Percentiles rank a stretch among this genome's conserved stretches.
Evolutionary conservation across 1,140 invertebrate species (phyloP).

Genomic region (Battus philenor): DNA sequence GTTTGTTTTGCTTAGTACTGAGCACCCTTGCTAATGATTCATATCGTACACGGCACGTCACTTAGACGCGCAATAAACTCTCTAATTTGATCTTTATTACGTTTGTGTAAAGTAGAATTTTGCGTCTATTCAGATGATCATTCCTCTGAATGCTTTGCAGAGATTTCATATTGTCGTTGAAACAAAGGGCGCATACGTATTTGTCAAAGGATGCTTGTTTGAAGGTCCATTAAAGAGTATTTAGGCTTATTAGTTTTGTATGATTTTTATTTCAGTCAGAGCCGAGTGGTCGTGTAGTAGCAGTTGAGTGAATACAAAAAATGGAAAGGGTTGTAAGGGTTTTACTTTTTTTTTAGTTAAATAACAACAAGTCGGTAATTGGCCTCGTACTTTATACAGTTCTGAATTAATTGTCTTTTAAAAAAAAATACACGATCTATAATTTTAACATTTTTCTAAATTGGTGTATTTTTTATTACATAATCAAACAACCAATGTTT

Average conservation of each 20-base stretch:
- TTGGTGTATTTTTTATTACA: too few species aligned
- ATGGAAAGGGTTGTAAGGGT: too few species aligned
- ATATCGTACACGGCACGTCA: slow-evolving; percentile 19
- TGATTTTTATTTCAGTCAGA: too few species aligned
- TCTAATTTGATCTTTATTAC: neutral
- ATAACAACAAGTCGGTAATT: too few species aligned
- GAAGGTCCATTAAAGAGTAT: slow-evolving; percentile 11
- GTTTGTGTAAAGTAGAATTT: neutral
- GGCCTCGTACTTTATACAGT: too few species aligned
- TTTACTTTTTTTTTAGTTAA: too few species aligned
- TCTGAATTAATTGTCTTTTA: too few species aligned
- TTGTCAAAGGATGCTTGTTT: slow-evolving; percentile 7
- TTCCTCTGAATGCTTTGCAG: slow-evolving; percentile 2
- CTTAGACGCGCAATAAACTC: neutral
- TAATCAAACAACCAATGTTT: too few species aligned
- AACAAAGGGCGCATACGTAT: slow-evolving; percentile 5
- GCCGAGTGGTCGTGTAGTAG: too few species aligned
- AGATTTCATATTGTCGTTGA: slow-evolving; percentile 13
- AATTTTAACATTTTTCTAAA: too few species aligned
- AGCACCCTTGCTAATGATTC: slow-evolving; percentile 23
- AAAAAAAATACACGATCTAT: too few species aligned
- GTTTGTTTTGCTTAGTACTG: slow-evolving; percentile 26
- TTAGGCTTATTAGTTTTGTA: slow-evolving; percentile 5
- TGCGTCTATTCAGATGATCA: neutral
- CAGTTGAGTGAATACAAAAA: too few species aligned